These are phyloP conservation scores for Polylopha cassiicola DNA, from an alignment of 2,888 invertebrate species.

Conservation along the genomic window DNA sequence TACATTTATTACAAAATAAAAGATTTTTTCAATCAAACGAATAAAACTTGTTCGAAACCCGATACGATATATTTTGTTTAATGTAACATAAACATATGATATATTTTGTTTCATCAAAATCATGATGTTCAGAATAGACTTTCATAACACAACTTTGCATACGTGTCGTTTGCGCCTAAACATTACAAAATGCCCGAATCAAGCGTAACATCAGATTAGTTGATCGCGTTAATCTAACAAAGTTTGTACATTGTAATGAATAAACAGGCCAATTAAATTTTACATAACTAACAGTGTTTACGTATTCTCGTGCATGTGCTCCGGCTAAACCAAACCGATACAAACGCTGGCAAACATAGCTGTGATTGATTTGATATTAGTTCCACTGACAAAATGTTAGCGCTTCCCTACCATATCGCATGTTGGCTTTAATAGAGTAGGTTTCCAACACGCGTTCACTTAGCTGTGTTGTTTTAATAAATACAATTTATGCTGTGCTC, in stretches of 20 bases:
- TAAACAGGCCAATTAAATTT: constrained; percentile 22
- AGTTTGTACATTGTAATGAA: constrained; percentile 12
- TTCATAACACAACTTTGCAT: too few species aligned
- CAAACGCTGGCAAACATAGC: constrained; percentile 40
- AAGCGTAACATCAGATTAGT: constrained; percentile 6
- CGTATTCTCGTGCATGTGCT: constrained; percentile 31
- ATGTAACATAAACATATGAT: too few species aligned
- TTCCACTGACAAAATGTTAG: constrained; percentile 54
- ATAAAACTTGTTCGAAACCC: too few species aligned
- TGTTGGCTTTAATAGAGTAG: constrained; percentile 54
- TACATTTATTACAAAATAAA: too few species aligned
- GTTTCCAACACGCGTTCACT: constrained; percentile 31
- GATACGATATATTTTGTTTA: too few species aligned
- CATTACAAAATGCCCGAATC: too few species aligned
- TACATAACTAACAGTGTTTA: constrained; percentile 20
- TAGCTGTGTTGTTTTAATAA: constrained; percentile 13
- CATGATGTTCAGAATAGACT: too few species aligned
- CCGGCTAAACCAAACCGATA: constrained; percentile 34
- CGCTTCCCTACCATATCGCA: constrained; percentile 49
- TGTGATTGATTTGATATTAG: constrained; percentile 60
- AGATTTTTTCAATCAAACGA: too few species aligned
- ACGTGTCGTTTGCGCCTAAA: too few species aligned
- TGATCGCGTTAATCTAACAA: constrained; percentile 9
- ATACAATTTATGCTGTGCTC: too few species aligned
- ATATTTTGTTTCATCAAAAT: too few species aligned